Percentiles rank a stretch among this genome's conserved stretches.
Evolutionary conservation across 2,888 invertebrate species (phyloP).

Genomic region (Tupiocoris notatus): DNA sequence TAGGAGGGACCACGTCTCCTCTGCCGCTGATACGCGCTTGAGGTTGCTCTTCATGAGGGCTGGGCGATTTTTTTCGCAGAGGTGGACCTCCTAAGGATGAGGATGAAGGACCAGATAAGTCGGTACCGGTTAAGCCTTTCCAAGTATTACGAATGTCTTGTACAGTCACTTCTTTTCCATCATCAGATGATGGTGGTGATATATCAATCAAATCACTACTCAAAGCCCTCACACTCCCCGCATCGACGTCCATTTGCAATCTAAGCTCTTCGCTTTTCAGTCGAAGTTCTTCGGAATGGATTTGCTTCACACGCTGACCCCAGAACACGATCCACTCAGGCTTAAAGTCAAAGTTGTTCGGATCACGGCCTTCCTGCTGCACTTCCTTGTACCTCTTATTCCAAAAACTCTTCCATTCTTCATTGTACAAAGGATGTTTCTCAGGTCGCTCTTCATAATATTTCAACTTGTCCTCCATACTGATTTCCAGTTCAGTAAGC

Average conservation of each 20-base stretch:
- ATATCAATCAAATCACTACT: constrained; percentile 42
- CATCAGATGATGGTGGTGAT: constrained; percentile 49
- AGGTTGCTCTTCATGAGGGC: constrained; percentile 33
- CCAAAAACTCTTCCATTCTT: constrained; percentile 90
- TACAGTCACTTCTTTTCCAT: constrained; percentile 50
- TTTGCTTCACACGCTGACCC: constrained; percentile 77
- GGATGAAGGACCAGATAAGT: constrained; percentile 49
- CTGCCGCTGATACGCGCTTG: constrained; percentile 46
- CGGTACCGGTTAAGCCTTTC: constrained; percentile 51
- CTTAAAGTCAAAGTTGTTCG: constrained; percentile 78
- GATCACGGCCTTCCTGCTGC: constrained; percentile 67
- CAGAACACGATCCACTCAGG: constrained; percentile 86
- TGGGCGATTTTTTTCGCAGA: constrained; percentile 33
- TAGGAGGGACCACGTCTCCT: constrained; percentile 60
- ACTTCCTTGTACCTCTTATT: constrained; percentile 77
- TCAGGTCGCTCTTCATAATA: constrained; percentile 82
- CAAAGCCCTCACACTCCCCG: constrained; percentile 30
- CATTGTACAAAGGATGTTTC: constrained; percentile 82
- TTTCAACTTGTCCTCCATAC: constrained; percentile 56
- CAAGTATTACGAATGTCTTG: constrained; percentile 51
- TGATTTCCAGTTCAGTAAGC: constrained; percentile 54
- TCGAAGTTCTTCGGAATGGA: constrained; percentile 69
- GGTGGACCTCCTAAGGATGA: neutral
- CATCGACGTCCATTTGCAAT: constrained; percentile 53
- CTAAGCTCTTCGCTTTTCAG: constrained; percentile 68